Evolutionary conservation across 2,888 invertebrate genomes (phyloP).

Genomic region (Nemurella pictetii): DNA sequence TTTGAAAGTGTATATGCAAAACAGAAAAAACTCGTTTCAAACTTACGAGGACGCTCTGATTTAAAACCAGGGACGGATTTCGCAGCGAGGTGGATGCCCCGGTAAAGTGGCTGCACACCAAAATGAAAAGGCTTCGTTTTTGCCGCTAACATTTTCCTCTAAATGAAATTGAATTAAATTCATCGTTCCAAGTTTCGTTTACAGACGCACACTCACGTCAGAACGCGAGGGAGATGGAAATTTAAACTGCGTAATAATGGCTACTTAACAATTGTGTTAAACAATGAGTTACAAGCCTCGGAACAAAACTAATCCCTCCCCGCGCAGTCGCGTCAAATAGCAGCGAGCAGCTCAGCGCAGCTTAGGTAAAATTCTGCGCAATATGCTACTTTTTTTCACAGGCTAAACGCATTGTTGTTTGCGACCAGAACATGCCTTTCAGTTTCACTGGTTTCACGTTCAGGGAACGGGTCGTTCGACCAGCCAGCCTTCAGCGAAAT

Average conservation of each 20-base stretch:
- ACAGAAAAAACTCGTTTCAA: too few relatives aligned
- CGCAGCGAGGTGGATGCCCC: not conserved
- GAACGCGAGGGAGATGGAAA: not conserved
- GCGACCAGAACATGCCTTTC: too few relatives aligned
- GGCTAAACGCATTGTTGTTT: not conserved
- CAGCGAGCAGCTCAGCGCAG: too few relatives aligned
- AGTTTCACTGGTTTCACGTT: not conserved
- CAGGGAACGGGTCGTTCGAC: not conserved
- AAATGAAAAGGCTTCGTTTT: not conserved
- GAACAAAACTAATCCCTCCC: not conserved
- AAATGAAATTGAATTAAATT: too few relatives aligned
- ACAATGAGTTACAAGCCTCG: not conserved
- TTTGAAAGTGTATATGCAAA: too few relatives aligned
- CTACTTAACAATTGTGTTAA: not conserved
- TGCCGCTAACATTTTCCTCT: not conserved
- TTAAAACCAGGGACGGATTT: too few relatives aligned
- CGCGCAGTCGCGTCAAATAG: not conserved
- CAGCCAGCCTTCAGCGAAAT: not conserved
- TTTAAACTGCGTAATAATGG: not conserved
- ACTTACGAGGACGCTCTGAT: too few relatives aligned
- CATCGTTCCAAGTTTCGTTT: too few relatives aligned
- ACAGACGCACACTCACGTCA: too few relatives aligned
- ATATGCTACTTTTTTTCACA: not conserved
- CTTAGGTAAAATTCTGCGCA: too few relatives aligned
- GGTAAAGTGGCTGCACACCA: not conserved